Percentiles rank a stretch among this genome's conserved stretches.
Conservation (phyloP, 2,888 invertebrate genomes). For the Epirrhoe tristata region DNA sequence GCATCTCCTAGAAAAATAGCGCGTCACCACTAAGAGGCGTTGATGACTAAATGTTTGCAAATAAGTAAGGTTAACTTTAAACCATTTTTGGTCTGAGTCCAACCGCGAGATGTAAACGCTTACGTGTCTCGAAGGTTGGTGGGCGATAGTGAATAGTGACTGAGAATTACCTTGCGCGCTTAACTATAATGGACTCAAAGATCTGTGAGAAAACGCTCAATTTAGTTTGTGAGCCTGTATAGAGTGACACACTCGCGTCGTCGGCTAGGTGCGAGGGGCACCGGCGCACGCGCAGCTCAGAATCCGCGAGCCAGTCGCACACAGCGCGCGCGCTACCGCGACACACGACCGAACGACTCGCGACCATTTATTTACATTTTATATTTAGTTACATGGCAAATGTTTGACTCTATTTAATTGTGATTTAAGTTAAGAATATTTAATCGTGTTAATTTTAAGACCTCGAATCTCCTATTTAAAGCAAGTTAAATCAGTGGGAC, state of each 20-base stretch:
- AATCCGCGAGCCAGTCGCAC: slow-evolving; percentile 80
- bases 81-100: slow-evolving; percentile 81
- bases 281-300: slow-evolving; percentile 61
- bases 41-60: slow-evolving; percentile 58
- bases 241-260: slow-evolving; percentile 39
- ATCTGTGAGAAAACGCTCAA: slow-evolving; percentile 6
- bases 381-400: slow-evolving; percentile 69
- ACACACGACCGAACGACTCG: slow-evolving; percentile 82
- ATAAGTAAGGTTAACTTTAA: slow-evolving; percentile 64
- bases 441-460: slow-evolving; percentile 60
- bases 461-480: slow-evolving; percentile 71
- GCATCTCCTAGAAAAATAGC: neutral
- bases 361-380: slow-evolving; percentile 64
- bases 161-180: neutral
- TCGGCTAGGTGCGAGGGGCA: slow-evolving; percentile 39
- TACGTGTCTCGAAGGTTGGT: slow-evolving; percentile 80
- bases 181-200: slow-evolving; percentile 2
- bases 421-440: slow-evolving; percentile 68
- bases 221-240: slow-evolving; percentile 17
- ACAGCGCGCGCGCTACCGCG: slow-evolving; percentile 77
- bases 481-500: slow-evolving; percentile 62
- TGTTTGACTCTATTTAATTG: slow-evolving; percentile 66
- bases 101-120: slow-evolving; percentile 77
- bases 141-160: slow-evolving; percentile 60
- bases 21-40: slow-evolving; percentile 27